Percentiles rank a stretch among this genome's conserved stretches.
These are phyloP conservation scores for Euborellia annulipes DNA, from an alignment of 1,140 invertebrate species.

Conservation along the genomic window DNA sequence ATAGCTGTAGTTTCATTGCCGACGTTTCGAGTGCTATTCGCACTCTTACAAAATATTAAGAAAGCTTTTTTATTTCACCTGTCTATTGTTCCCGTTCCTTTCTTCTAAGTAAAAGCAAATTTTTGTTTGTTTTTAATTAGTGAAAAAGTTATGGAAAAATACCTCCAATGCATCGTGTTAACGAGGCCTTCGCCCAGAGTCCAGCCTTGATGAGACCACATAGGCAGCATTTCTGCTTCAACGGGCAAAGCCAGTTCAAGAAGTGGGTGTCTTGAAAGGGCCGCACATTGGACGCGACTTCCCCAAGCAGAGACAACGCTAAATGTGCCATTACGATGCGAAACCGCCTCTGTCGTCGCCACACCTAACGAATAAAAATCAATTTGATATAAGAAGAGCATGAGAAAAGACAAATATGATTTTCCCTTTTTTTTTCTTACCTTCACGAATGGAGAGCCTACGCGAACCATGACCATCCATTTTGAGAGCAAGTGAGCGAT, in stretches of 20 bases:
- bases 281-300: conserved; percentile 52
- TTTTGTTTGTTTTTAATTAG: no score
- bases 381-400: no score
- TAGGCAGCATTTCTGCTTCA: conserved; percentile 79
- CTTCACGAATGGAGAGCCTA: conserved; percentile 20
- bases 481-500: conserved; percentile 13
- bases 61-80: no score
- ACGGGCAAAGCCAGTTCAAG: conserved; percentile 74
- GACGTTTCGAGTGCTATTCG: no score
- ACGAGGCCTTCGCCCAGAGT: conserved; percentile 54
- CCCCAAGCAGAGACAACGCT: conserved; percentile 48
- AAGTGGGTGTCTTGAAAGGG: conserved; percentile 67
- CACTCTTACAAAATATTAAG: no score
- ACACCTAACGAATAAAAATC: conserved; percentile 33
- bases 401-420: not conserved
- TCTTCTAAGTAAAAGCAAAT: no score
- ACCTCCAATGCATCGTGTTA: conserved; percentile 64
- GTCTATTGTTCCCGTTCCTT: no score
- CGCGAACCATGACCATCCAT: conserved; percentile 21
- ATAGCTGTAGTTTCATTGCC: no score
- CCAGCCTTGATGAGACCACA: conserved; percentile 66
- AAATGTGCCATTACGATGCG: conserved; percentile 65
- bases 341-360: conserved; percentile 48
- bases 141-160: no score
- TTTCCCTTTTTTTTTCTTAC: conserved; percentile 12